phyloP scores from a whole-genome alignment of 2,888 invertebrate genomes.

The Stramonita haemastoma region DNA sequence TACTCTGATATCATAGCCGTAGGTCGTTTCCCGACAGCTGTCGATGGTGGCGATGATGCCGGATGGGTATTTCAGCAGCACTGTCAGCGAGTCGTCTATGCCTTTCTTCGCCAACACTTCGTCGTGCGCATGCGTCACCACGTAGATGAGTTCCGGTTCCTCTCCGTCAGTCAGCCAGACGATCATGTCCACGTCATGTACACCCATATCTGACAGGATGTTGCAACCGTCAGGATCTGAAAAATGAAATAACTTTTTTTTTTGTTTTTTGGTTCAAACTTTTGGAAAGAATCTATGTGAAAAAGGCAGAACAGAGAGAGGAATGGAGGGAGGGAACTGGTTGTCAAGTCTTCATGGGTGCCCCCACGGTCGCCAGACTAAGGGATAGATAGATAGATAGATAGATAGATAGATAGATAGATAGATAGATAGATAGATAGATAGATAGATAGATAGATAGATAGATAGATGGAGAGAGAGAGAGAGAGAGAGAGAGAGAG shows the following conservation, averaged over 20 bases:
- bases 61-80: slow-evolving; percentile 81
- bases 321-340: no score
- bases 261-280: no score
- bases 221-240: slow-evolving; percentile 79
- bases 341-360: no score
- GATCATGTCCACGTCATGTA: slow-evolving; percentile 84
- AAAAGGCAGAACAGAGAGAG: no score
- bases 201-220: slow-evolving; percentile 84
- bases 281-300: neutral
- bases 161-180: slow-evolving; percentile 83
- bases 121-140: slow-evolving; percentile 81
- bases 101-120: slow-evolving; percentile 82
- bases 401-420: no score
- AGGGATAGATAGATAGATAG: no score
- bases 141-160: slow-evolving; percentile 81
- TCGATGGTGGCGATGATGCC: slow-evolving; percentile 83
- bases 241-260: no score
- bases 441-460: no score
- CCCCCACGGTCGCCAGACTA: no score
- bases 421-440: no score
- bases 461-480: no score
- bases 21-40: slow-evolving; percentile 82
- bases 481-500: no score
- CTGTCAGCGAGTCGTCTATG: slow-evolving; percentile 84
- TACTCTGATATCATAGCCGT: slow-evolving; percentile 85